Conservation (phyloP, 2,113 vertebrate species). For the Psettodes erumei region DNA sequence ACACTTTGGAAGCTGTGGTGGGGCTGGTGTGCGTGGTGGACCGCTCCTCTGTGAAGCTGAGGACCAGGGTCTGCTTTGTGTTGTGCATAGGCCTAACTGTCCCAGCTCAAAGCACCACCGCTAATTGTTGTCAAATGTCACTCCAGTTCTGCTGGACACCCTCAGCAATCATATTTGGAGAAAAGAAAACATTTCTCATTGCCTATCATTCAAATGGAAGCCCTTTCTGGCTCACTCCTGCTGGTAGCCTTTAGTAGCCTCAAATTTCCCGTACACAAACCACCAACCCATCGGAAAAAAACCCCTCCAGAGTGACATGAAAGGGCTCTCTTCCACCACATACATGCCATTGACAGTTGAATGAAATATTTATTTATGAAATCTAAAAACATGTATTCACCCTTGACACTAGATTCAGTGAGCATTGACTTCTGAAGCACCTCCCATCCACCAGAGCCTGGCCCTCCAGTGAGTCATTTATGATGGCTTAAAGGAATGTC, state of each 20-base stretch:
- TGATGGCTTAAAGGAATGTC: conserved; percentile 78
- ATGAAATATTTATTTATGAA: conserved; percentile 86
- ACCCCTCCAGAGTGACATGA: conserved; percentile 77
- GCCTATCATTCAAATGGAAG: conserved; percentile 65
- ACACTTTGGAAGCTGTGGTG: conserved; percentile 41
- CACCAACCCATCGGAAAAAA: conserved; percentile 55
- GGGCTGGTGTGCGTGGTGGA: conserved; percentile 43
- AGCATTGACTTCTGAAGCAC: conserved; percentile 83
- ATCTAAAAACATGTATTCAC: conserved; percentile 86
- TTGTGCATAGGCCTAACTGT: conserved; percentile 67
- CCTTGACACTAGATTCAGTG: conserved; percentile 78
- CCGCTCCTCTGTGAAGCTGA: conserved; percentile 55
- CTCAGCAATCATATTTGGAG: conserved; percentile 47
- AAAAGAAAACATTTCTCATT: conserved; percentile 52
- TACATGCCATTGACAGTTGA: conserved; percentile 80
- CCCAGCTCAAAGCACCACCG: conserved; percentile 61
- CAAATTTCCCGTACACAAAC: conserved; percentile 64
- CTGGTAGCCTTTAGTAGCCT: conserved; percentile 73
- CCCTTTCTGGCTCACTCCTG: conserved; percentile 62
- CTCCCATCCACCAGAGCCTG: conserved; percentile 68
- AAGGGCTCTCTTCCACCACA: conserved; percentile 72
- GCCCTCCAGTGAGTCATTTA: conserved; percentile 86
- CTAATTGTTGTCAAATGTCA: conserved; percentile 83
- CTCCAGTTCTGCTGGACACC: conserved; percentile 66
- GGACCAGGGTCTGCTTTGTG: conserved; percentile 51